phyloP scores from a whole-genome alignment of 1,140 invertebrate genomes.

The Cyclargus thomasi region DNA sequence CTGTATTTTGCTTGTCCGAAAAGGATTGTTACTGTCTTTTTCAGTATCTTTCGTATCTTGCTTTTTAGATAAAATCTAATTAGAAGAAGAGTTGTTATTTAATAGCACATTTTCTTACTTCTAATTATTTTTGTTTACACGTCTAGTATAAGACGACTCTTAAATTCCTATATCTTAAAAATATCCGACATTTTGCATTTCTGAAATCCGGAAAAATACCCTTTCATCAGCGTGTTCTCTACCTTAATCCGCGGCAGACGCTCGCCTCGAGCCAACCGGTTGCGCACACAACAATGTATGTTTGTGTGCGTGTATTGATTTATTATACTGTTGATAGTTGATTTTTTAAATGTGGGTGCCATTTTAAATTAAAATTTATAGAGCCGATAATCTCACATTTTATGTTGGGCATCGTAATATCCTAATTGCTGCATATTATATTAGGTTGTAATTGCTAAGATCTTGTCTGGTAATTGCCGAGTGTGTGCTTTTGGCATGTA shows the following conservation, averaged over 20 bases:
- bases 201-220: neutral
- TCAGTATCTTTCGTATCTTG: no score
- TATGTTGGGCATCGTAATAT: neutral
- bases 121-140: no score
- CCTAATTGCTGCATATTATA: neutral
- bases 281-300: constrained; percentile 28
- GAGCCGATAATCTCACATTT: neutral
- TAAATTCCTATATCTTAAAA: no score
- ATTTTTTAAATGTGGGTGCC: constrained; percentile 29
- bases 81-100: no score
- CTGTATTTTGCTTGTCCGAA: neutral
- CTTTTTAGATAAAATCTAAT: no score
- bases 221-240: neutral
- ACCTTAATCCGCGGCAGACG: constrained; percentile 25
- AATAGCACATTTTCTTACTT: no score
- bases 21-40: no score
- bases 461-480: neutral
- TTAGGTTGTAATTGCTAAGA: neutral
- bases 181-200: no score
- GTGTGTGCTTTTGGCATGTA: no score
- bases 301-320: constrained; percentile 38
- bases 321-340: constrained; percentile 38
- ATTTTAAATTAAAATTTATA: constrained; percentile 26
- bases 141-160: no score
- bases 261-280: constrained; percentile 28